Percentiles rank a stretch among this genome's conserved stretches.
phyloP scores from a whole-genome alignment of 2,888 invertebrate genomes.

The Caenorhabditis zanzibari region DNA sequence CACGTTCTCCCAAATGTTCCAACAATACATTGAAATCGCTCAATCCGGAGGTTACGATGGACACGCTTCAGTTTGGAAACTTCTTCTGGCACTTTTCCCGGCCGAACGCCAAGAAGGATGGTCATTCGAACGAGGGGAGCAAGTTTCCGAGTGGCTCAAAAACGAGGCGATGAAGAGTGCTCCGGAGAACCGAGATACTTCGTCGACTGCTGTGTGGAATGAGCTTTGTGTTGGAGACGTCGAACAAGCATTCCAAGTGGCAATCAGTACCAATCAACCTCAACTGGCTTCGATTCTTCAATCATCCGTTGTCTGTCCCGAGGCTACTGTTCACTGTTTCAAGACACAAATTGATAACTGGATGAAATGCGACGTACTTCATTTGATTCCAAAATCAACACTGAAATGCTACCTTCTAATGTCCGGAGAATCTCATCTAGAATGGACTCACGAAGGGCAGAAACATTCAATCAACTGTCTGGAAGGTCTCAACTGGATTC shows the following conservation, averaged over 20 bases:
- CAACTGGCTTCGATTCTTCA: slow-evolving; percentile 66
- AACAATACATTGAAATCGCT: slow-evolving; percentile 51
- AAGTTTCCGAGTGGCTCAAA: slow-evolving; percentile 70
- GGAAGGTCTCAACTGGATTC: slow-evolving; percentile 72
- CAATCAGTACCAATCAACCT: slow-evolving; percentile 47
- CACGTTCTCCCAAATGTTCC: slow-evolving; percentile 38
- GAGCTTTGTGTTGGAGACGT: slow-evolving; percentile 67
- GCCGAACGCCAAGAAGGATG: slow-evolving; percentile 61
- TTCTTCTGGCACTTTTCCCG: slow-evolving; percentile 69
- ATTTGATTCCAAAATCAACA: slow-evolving; percentile 45
- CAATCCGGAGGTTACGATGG: slow-evolving; percentile 46
- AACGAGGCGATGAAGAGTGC: slow-evolving; percentile 30
- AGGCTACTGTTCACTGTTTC: slow-evolving; percentile 53
- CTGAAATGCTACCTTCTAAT: slow-evolving; percentile 72
- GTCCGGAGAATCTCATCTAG: slow-evolving; percentile 64
- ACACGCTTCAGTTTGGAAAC: slow-evolving; percentile 70
- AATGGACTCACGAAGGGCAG: slow-evolving; percentile 54
- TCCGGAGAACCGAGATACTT: background rate
- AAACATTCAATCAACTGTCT: slow-evolving; percentile 64
- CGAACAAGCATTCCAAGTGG: slow-evolving; percentile 61
- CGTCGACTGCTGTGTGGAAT: slow-evolving; percentile 60
- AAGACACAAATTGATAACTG: slow-evolving; percentile 63
- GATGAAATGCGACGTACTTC: slow-evolving; percentile 57
- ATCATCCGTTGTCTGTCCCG: slow-evolving; percentile 64
- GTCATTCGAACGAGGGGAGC: slow-evolving; percentile 67